Conservation (phyloP, 2,113 vertebrate genomes). For the Manacus vitellinus region DNA sequence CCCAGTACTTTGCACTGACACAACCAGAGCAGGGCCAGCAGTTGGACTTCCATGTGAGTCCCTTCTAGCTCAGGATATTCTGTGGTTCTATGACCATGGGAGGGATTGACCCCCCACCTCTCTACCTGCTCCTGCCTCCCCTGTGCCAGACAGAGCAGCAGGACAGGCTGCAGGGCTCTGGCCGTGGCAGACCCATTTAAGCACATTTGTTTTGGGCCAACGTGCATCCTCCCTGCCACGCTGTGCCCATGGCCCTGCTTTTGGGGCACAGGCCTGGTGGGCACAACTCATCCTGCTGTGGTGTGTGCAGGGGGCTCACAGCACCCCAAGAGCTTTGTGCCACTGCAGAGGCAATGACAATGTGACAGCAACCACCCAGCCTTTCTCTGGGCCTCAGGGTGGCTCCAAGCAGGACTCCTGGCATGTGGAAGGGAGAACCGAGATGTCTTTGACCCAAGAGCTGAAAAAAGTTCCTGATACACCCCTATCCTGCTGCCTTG, state of each 20-base stretch:
- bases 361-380: neutral
- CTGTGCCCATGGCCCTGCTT: neutral
- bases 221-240: fast-evolving
- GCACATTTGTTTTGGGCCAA: neutral
- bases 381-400: neutral
- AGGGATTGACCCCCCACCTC: neutral
- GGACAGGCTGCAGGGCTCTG: neutral
- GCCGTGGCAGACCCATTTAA: neutral
- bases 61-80: neutral
- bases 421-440: fast-evolving
- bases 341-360: neutral
- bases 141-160: neutral
- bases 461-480: neutral
- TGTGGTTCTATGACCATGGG: neutral
- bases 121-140: neutral
- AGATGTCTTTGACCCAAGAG: neutral
- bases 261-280: neutral
- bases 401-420: neutral
- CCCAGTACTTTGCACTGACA: neutral
- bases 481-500: neutral
- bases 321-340: neutral
- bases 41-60: neutral
- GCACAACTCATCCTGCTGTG: neutral
- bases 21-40: neutral
- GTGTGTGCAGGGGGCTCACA: neutral